A percentile compares a stretch with the other conserved stretches of the same genome.
Conservation (phyloP, 2,888 invertebrate genomes). For the Drosophila diplacantha region DNA sequence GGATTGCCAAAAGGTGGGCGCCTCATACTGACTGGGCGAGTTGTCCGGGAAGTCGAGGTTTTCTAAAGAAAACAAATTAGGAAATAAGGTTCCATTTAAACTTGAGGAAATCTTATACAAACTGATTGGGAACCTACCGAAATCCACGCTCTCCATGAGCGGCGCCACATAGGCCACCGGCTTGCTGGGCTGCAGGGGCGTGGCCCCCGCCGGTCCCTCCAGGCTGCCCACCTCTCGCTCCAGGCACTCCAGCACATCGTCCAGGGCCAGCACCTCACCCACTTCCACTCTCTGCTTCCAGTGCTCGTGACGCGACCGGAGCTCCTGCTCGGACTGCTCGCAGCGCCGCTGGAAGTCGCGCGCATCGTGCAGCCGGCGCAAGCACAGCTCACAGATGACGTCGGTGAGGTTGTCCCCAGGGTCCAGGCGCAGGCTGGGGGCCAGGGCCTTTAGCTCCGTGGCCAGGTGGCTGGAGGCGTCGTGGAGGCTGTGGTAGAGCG, state of each 20-base stretch:
- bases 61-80: slow-evolving; percentile 18
- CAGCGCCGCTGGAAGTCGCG: slow-evolving; percentile 61
- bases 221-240: slow-evolving; percentile 59
- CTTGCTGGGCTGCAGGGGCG: slow-evolving; percentile 8
- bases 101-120: no score
- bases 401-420: slow-evolving; percentile 65
- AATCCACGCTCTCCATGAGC: slow-evolving; percentile 50
- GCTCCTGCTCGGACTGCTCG: slow-evolving; percentile 61
- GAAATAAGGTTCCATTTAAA: no score
- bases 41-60: slow-evolving; percentile 46
- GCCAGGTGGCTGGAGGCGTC: slow-evolving; percentile 45
- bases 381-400: slow-evolving; percentile 65
- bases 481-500: slow-evolving; percentile 54
- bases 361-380: slow-evolving; percentile 58
- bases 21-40: not conserved
- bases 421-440: slow-evolving; percentile 51
- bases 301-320: slow-evolving; percentile 60
- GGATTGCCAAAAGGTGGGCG: slow-evolving; percentile 25
- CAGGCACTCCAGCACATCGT: slow-evolving; percentile 61
- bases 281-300: slow-evolving; percentile 45
- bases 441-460: slow-evolving; percentile 53
- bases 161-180: slow-evolving; percentile 41
- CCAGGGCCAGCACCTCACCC: slow-evolving; percentile 55
- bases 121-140: slow-evolving; percentile 40
- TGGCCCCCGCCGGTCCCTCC: slow-evolving; percentile 33